Conservation (phyloP, 2,888 invertebrate genomes). For the Calliphora vomitoria region DNA sequence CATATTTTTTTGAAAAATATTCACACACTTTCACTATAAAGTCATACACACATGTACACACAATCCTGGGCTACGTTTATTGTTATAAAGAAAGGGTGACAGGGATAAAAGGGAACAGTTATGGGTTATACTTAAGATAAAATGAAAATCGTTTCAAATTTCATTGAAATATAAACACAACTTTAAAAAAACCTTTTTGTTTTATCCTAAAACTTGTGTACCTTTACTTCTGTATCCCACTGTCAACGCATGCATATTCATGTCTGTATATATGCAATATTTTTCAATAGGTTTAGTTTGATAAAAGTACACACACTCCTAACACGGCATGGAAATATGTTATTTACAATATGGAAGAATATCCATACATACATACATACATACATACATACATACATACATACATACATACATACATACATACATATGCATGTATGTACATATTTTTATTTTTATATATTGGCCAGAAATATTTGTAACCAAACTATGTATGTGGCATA, state of each 20-base stretch:
- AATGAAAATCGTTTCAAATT: too few species aligned
- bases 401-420: not conserved
- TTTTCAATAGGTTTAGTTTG: slow-evolving; percentile 36
- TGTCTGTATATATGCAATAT: not conserved
- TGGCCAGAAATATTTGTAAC: slow-evolving; percentile 49
- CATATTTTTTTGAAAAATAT: slow-evolving; percentile 1
- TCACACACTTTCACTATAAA: not conserved
- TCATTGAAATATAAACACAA: not conserved
- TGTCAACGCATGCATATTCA: not conserved
- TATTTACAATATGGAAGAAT: not conserved
- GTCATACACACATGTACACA: not conserved
- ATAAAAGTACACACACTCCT: slow-evolving; percentile 20
- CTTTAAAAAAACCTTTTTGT: too few species aligned
- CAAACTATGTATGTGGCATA: slow-evolving; percentile 41
- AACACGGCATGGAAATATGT: slow-evolving; percentile 21
- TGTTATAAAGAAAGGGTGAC: not conserved
- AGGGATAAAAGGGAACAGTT: not conserved
- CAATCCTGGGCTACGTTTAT: not conserved
- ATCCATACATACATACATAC: not conserved
- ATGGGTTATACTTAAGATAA: too few species aligned
- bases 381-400: slow-evolving; percentile 4
- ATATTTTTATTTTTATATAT: slow-evolving; percentile 18
- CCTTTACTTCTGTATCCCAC: not conserved
- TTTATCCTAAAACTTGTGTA: not conserved
- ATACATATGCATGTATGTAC: not conserved